Evolutionary conservation across 2,888 invertebrate species (phyloP).

Genomic region (Acrocyrtus sp.): DNA sequence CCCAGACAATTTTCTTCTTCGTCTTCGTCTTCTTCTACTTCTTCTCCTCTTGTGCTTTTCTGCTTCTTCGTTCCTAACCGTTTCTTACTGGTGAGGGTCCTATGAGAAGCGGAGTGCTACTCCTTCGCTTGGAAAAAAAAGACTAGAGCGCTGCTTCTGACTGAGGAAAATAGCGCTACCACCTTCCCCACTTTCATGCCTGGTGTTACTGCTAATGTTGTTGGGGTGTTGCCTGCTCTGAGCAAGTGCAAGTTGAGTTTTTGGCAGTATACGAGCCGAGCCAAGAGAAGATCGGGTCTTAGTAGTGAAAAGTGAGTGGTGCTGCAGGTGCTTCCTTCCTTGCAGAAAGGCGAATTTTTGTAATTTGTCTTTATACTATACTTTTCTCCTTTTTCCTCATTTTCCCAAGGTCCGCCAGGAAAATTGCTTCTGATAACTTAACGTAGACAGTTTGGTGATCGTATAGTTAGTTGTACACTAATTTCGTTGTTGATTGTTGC

Average conservation of each 20-base stretch:
- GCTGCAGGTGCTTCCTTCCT: constrained; percentile 55
- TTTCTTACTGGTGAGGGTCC: constrained; percentile 23
- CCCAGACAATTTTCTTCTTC: constrained; percentile 14
- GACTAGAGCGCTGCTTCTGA: constrained; percentile 1
- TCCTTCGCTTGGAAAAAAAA: not conserved
- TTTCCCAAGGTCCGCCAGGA: constrained; percentile 50
- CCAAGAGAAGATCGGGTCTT: constrained; percentile 44
- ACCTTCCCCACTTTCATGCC: constrained; percentile 9
- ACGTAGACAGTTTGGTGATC: too few relatives aligned
- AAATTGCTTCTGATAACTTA: constrained; percentile 13
- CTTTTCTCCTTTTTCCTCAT: constrained; percentile 49
- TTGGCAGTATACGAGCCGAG: constrained; percentile 44
- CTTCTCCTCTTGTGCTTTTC: constrained; percentile 16
- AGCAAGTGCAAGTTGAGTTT: constrained; percentile 46
- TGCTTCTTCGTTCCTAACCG: constrained; percentile 14
- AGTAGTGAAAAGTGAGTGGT: constrained; percentile 58
- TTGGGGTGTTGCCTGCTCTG: constrained; percentile 52
- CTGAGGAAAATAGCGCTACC: not conserved
- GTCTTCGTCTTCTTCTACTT: constrained; percentile 27
- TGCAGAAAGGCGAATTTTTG: constrained; percentile 44
- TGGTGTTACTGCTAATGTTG: constrained; percentile 8
- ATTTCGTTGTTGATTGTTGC: too few relatives aligned
- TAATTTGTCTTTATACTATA: constrained; percentile 55
- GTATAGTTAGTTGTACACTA: too few relatives aligned
- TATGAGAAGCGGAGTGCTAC: constrained; percentile 15